These are phyloP conservation scores for Coptodon bakossiorum DNA, from an alignment of 2,113 vertebrate genomes.

Conservation along the genomic window DNA sequence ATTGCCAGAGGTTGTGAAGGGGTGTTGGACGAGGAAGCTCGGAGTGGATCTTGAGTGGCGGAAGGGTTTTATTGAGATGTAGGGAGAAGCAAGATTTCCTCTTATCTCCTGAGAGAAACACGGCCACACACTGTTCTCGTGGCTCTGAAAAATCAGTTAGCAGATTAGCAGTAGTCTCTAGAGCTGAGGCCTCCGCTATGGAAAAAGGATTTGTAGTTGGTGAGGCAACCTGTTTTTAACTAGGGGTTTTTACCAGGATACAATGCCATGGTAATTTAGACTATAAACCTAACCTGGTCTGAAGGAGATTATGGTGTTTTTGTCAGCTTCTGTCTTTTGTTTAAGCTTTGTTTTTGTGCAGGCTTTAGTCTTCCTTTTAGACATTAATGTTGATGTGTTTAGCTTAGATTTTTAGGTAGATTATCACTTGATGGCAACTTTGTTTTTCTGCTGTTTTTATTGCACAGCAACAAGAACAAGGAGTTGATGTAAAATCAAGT, in stretches of 20 bases:
- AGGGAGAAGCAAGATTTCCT: conserved; percentile 4
- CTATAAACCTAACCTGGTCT: background rate
- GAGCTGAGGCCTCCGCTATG: background rate
- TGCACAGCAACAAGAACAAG: background rate
- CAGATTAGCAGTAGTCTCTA: conserved; percentile 30
- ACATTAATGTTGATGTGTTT: background rate
- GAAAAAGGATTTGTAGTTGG: background rate
- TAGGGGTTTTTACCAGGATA: background rate
- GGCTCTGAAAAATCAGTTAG: conserved; percentile 19
- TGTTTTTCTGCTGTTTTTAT: background rate
- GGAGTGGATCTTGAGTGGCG: conserved; percentile 2
- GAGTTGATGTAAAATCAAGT: background rate
- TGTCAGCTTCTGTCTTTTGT: background rate
- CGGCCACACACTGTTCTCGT: conserved; percentile 2
- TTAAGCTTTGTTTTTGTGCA: background rate
- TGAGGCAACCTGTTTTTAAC: background rate
- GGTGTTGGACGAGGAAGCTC: background rate
- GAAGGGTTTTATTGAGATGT: conserved; percentile 43
- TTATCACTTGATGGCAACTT: background rate
- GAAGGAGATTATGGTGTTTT: accelerated
- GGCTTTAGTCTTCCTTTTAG: background rate
- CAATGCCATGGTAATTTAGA: background rate
- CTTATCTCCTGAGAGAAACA: background rate
- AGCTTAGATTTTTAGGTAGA: background rate
- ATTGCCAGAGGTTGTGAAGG: background rate